Conservation (phyloP, 2,797 vertebrate species). For the Acrossocheilus wenchowensis region DNA sequence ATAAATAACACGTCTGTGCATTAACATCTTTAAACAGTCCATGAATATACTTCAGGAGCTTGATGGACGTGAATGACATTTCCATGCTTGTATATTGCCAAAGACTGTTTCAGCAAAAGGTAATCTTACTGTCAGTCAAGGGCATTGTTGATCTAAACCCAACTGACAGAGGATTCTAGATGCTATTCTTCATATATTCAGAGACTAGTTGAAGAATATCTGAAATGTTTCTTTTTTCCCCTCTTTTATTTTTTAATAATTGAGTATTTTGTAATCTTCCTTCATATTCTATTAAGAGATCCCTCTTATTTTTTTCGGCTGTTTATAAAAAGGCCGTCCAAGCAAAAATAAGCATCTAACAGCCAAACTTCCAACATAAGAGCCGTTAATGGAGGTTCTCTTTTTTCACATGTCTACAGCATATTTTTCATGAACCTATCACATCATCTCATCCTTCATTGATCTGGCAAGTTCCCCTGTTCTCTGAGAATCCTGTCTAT, state of each 20-base stretch:
- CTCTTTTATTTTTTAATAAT: neutral
- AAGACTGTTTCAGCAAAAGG: slow-evolving; percentile 55
- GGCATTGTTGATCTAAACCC: slow-evolving; percentile 58
- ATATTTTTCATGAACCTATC: slow-evolving; percentile 38
- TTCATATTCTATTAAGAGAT: slow-evolving; percentile 22
- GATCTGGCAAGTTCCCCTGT: neutral
- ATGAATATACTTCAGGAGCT: slow-evolving; percentile 46
- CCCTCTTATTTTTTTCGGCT: neutral
- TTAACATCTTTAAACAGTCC: slow-evolving; percentile 51
- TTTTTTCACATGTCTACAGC: neutral
- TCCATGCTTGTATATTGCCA: slow-evolving; percentile 55
- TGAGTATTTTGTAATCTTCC: slow-evolving; percentile 37
- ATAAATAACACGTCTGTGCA: slow-evolving; percentile 57
- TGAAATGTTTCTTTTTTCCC: neutral
- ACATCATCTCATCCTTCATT: slow-evolving; percentile 17
- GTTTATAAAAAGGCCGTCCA: neutral
- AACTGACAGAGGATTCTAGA: slow-evolving; percentile 51
- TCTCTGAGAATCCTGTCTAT: slow-evolving; percentile 2
- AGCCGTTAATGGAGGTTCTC: slow-evolving; percentile 13
- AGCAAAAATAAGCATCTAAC: slow-evolving; percentile 2
- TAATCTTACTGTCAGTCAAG: slow-evolving; percentile 56
- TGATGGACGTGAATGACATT: slow-evolving; percentile 62
- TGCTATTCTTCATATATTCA: slow-evolving; percentile 36
- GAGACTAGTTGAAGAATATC: slow-evolving; percentile 35
- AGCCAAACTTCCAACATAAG: neutral